phyloP scores from a whole-genome alignment of 35 echinoderm and acorn worm genomes.

The Chiridota heheva region DNA sequence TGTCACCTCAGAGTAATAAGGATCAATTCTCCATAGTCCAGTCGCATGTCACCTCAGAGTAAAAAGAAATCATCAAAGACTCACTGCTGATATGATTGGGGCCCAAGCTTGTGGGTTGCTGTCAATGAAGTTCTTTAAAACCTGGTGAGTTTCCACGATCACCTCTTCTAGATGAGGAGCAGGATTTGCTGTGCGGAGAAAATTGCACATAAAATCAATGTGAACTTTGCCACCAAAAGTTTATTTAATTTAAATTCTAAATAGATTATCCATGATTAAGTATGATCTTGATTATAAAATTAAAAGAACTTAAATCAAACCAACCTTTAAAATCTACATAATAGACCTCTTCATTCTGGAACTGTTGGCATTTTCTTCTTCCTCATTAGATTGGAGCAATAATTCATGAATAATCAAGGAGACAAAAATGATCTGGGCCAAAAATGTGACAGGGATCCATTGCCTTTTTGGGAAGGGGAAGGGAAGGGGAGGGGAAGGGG shows the following conservation, averaged over 20 bases:
- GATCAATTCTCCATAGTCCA: too few species aligned
- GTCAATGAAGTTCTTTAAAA: conserved; percentile 79
- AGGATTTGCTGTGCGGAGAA: conserved; percentile 75
- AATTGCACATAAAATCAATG: too few species aligned
- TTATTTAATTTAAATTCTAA: too few species aligned
- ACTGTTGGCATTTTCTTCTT: background rate
- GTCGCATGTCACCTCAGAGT: too few species aligned
- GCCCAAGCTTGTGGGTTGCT: conserved; percentile 83
- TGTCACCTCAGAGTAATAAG: too few species aligned
- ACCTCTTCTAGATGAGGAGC: conserved; percentile 79
- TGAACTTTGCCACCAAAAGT: too few species aligned
- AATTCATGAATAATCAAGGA: background rate
- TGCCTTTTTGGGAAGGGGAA: background rate
- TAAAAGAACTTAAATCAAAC: conserved; percentile 17
- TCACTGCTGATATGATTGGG: conserved; percentile 87
- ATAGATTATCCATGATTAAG: too few species aligned
- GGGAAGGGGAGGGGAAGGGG: too few species aligned
- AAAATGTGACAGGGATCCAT: background rate
- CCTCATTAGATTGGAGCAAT: background rate
- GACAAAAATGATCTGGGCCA: background rate
- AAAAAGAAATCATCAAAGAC: too few species aligned
- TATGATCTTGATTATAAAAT: too few species aligned
- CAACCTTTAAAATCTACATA: background rate
- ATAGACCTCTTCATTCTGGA: background rate
- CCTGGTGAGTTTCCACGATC: conserved; percentile 74